Evolutionary conservation across 2,888 invertebrate genomes (phyloP).

Genomic region (Pecten maximus): DNA sequence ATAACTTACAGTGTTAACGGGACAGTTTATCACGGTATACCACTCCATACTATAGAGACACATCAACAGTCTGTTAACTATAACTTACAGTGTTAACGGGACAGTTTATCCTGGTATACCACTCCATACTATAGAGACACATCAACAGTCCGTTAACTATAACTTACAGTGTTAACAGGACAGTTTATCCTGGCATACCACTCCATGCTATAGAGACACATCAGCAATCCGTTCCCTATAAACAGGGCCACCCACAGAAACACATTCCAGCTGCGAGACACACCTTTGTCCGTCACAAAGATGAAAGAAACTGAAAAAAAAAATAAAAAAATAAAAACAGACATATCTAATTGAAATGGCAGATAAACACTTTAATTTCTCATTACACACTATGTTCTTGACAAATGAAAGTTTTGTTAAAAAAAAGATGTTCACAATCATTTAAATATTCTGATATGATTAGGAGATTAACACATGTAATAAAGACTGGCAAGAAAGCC

Average conservation of each 20-base stretch:
- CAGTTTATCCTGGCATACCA: slow-evolving; percentile 91
- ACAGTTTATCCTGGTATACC: slow-evolving; percentile 90
- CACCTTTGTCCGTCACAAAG: slow-evolving; percentile 83
- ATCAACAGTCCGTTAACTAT: not conserved
- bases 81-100: slow-evolving; percentile 82
- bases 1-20: slow-evolving; percentile 83
- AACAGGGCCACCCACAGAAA: slow-evolving; percentile 92
- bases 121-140: slow-evolving; percentile 90
- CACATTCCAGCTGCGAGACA: slow-evolving; percentile 86
- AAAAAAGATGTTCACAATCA: too few relatives aligned
- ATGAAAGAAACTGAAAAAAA: slow-evolving; percentile 82
- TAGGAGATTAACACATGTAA: too few relatives aligned
- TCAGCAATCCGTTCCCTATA: slow-evolving; percentile 89
- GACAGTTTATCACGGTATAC: slow-evolving; percentile 90
- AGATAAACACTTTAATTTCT: too few relatives aligned
- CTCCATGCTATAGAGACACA: slow-evolving; percentile 92
- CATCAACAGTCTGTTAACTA: too few relatives aligned
- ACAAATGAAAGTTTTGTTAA: too few relatives aligned
- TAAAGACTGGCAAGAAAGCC: too few relatives aligned
- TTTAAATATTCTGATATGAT: too few relatives aligned
- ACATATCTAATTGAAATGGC: too few relatives aligned
- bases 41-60: slow-evolving; percentile 90
- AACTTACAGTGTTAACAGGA: slow-evolving; percentile 83
- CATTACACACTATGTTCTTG: too few relatives aligned
- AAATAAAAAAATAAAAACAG: too few relatives aligned